Percentiles rank a stretch among this genome's conserved stretches.
These are phyloP conservation scores for Scaptodrosophila latifasciaeformis DNA, from an alignment of 2,888 invertebrate species.

Conservation along the genomic window DNA sequence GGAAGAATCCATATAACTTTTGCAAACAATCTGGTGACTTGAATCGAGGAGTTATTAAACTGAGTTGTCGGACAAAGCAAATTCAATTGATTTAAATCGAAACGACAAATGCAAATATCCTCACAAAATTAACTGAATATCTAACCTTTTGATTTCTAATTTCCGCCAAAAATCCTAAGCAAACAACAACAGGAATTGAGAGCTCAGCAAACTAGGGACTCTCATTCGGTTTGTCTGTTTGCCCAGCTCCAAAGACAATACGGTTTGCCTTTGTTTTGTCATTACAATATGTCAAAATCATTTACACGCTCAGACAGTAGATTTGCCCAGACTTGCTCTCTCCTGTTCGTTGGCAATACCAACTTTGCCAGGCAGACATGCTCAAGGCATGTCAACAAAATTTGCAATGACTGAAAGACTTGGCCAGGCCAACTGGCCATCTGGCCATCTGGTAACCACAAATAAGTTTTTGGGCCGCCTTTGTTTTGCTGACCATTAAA, in stretches of 20 bases:
- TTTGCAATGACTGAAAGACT: constrained; percentile 40
- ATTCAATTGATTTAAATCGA: too few relatives aligned
- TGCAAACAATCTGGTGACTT: too few relatives aligned
- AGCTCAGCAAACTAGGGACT: constrained; percentile 19
- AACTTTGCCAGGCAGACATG: constrained; percentile 6
- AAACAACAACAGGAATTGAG: constrained; percentile 20
- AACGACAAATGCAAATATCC: too few relatives aligned
- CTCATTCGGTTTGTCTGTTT: too few relatives aligned
- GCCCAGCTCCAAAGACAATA: constrained; percentile 1
- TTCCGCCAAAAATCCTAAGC: constrained; percentile 36
- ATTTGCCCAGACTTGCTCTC: not conserved
- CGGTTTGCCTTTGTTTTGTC: constrained; percentile 43
- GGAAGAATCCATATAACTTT: too few relatives aligned
- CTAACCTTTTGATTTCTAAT: constrained; percentile 48
- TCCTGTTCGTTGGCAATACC: not conserved
- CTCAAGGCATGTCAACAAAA: constrained; percentile 50
- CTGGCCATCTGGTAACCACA: constrained; percentile 33
- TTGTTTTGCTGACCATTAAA: not conserved
- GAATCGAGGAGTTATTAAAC: too few relatives aligned
- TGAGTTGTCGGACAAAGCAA: too few relatives aligned
- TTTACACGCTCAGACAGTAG: constrained; percentile 23
- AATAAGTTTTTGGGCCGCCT: constrained; percentile 43
- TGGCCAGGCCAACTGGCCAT: constrained; percentile 32
- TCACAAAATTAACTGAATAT: too few relatives aligned
- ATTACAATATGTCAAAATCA: constrained; percentile 57